Evolutionary conservation across 2,113 vertebrate species (phyloP).

Genomic region (Mus pahari): DNA sequence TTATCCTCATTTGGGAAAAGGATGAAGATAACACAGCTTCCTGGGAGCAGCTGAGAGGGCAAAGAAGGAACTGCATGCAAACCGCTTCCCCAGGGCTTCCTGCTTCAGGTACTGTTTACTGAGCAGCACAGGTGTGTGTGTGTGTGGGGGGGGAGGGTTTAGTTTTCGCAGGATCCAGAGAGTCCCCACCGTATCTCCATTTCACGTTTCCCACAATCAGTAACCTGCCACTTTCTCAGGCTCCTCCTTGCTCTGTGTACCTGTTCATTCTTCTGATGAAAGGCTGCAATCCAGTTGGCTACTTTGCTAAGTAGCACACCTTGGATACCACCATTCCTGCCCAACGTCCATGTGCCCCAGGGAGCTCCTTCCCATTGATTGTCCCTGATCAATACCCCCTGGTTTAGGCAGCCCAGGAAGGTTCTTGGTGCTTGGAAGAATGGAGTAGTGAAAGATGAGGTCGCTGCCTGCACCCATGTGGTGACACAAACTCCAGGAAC

Average conservation of each 20-base stretch:
- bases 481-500: neutral
- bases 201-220: neutral
- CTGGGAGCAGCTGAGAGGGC: neutral
- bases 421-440: no score
- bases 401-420: neutral
- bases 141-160: neutral
- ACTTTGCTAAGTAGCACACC: neutral
- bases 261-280: neutral
- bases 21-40: neutral
- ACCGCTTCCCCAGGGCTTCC: neutral
- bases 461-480: no score
- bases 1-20: neutral
- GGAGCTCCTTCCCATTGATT: neutral
- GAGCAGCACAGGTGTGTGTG: no score
- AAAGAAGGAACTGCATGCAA: neutral
- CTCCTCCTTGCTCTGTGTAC: neutral
- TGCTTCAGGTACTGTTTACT: neutral
- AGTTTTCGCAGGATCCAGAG: neutral
- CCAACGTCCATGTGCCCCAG: neutral
- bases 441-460: neutral
- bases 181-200: neutral
- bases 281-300: neutral
- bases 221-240: neutral
- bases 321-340: neutral
- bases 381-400: neutral